Evolutionary conservation across 2,888 invertebrate species (phyloP).

Genomic region (Agonopterix subpropinquella): DNA sequence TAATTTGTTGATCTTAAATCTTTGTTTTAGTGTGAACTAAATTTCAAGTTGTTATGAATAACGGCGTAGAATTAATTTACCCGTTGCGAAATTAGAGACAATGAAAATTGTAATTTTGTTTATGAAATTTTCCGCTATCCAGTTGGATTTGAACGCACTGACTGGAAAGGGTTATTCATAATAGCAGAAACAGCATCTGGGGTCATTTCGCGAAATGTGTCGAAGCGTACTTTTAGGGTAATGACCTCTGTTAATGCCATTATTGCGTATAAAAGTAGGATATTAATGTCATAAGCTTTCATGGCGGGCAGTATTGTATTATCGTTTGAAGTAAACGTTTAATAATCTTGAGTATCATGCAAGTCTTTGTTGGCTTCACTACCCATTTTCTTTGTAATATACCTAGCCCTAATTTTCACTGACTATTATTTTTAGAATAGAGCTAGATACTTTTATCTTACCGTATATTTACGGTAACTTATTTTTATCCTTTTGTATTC

Average conservation of each 20-base stretch:
- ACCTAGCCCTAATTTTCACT: too few species aligned
- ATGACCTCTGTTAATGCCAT: constrained; percentile 21
- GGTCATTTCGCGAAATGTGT: constrained; percentile 5
- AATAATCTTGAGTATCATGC: too few species aligned
- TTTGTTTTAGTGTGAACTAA: constrained; percentile 4
- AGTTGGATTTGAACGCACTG: constrained; percentile 10
- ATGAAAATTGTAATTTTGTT: constrained; percentile 21
- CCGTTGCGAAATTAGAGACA: constrained; percentile 16
- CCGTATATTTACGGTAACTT: too few species aligned
- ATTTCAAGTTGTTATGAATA: constrained; percentile 9
- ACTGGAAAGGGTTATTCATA: constrained; percentile 23
- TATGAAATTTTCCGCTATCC: constrained; percentile 14
- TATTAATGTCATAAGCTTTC: constrained; percentile 28
- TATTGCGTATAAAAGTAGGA: constrained; percentile 26
- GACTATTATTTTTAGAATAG: too few species aligned
- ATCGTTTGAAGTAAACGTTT: too few species aligned
- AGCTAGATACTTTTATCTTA: too few species aligned
- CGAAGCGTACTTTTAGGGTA: constrained; percentile 3
- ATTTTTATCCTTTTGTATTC: too few species aligned
- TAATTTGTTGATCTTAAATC: not conserved
- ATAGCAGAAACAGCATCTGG: constrained; percentile 23
- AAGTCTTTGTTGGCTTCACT: too few species aligned
- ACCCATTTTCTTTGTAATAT: too few species aligned
- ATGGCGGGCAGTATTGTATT: constrained; percentile 13
- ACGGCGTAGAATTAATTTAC: constrained; percentile 18